Base-by-base conservation (phyloP, 2,888 invertebrate species). In the Ichneumon xanthorius region DNA sequence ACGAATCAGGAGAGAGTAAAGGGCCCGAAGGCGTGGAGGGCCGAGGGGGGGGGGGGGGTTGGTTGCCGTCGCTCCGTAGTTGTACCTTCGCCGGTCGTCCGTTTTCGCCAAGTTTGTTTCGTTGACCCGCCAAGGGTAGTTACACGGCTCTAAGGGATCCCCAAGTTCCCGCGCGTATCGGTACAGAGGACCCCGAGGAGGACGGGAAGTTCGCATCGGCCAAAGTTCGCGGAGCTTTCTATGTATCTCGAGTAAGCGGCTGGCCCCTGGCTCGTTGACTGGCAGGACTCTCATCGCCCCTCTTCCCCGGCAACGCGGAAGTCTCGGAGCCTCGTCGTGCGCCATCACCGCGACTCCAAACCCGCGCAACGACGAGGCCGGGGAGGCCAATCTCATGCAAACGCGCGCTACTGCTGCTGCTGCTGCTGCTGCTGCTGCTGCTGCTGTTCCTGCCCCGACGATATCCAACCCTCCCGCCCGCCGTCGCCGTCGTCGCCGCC, bases 371-470 rank as follows among this genome's bases (percentile, higher is more conserved):
- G 73, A 40, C 71, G 73, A 70, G 26, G 50, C 26, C 61, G 50
- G 61, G 67, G 55, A 61, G 65, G 68, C 61, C 82, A 82, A 70
- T 79, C 79, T 71, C 75, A 79, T 85, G 85, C 85, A 85, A 82
- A 82, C 82, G 75, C 85, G 33, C 45, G 61, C 14, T 75, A 33
- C 75, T 30, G 26, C 14, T 7, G 68, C 50, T 37, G 68, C 79
- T 73, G 68, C 68, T 73, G 48, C 58, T 72, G 30, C 65, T 72
- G 40, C 65, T 65, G 40, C 26, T 26, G 26, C 26, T 26, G 61
- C 14, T 75, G 40, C 65, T 65, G 50, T 63, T 65, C n/a, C 72
- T 68, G 67, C 78, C 50, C 50, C 58, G 45, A 48, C 45, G 16
- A 48, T 48, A 4, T 58, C 58, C 58, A 63, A 63, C 68, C 48